These are phyloP conservation scores for Orthonychiurus folsomi DNA, from an alignment of 2,888 invertebrate species.

Conservation along the genomic window DNA sequence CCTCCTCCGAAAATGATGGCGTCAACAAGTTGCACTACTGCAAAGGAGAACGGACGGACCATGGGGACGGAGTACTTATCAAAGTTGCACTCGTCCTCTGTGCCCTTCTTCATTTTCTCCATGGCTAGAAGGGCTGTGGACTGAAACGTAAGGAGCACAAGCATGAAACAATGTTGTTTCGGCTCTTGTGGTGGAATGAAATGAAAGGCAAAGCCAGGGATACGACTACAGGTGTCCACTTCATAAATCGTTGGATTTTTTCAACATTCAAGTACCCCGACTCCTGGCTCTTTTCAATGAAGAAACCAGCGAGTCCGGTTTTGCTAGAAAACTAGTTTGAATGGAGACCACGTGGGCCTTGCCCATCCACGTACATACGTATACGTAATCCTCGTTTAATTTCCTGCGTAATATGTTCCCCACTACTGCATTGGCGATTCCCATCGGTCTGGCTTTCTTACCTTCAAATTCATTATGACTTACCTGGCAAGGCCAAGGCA, in stretches of 20 bases:
- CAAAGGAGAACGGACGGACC: too few relatives aligned
- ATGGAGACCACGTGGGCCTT: slow-evolving; percentile 12
- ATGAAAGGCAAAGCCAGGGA: neutral
- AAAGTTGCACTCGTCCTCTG: neutral
- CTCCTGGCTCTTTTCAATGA: neutral
- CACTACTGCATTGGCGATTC: neutral
- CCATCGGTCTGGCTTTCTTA: too few relatives aligned
- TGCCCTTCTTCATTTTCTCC: neutral
- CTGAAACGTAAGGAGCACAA: too few relatives aligned
- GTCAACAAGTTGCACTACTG: neutral
- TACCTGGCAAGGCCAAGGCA: too few relatives aligned
- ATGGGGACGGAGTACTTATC: neutral
- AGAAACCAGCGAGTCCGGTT: slow-evolving; percentile 15
- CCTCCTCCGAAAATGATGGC: too few relatives aligned
- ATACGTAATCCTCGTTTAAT: slow-evolving; percentile 3
- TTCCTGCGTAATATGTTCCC: neutral
- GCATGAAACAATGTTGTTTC: neutral
- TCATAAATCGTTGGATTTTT: slow-evolving; percentile 14
- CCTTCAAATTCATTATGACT: too few relatives aligned
- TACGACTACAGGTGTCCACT: slow-evolving; percentile 13
- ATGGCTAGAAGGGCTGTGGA: neutral
- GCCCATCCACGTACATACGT: slow-evolving; percentile 1
- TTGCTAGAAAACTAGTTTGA: slow-evolving; percentile 8
- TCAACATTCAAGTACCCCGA: slow-evolving; percentile 1
- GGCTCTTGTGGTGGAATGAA: neutral